These are phyloP conservation scores for Sandelia bainsii DNA, from an alignment of 2,797 vertebrate species.

Conservation along the genomic window DNA sequence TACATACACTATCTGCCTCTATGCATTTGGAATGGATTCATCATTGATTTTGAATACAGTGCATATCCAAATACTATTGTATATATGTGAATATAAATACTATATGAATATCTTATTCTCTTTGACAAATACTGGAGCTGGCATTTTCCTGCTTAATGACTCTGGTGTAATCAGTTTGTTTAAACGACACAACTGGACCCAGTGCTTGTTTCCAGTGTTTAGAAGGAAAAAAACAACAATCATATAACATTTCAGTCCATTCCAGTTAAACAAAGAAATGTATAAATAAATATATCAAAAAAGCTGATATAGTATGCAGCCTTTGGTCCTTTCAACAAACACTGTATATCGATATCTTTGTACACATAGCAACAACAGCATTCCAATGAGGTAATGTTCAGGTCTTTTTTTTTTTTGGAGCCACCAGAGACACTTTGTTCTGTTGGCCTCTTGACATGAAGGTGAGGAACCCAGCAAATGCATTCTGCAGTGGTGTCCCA, in stretches of 20 bases:
- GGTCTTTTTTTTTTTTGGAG: slow-evolving; percentile 23
- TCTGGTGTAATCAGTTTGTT: slow-evolving; percentile 16
- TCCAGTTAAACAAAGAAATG: slow-evolving; percentile 20
- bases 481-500: slow-evolving; percentile 51
- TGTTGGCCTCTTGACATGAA: slow-evolving; percentile 68
- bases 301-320: slow-evolving; percentile 8
- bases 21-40: not conserved
- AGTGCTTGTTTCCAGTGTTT: slow-evolving; percentile 42
- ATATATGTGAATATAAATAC: not conserved
- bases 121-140: slow-evolving; percentile 1
- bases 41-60: not conserved
- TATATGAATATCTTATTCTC: not conserved
- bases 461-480: slow-evolving; percentile 66
- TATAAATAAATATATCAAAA: slow-evolving; percentile 16
- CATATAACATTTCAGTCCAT: slow-evolving; percentile 1
- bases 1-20: not conserved
- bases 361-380: slow-evolving; percentile 54
- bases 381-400: slow-evolving; percentile 69
- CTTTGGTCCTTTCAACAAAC: slow-evolving; percentile 5
- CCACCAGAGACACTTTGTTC: slow-evolving; percentile 58
- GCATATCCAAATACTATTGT: not conserved
- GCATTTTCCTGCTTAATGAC: slow-evolving; percentile 2
- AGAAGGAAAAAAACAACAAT: slow-evolving; percentile 27
- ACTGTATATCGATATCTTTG: slow-evolving; percentile 21
- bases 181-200: slow-evolving; percentile 17